These are phyloP conservation scores for Campylomormyrus tamandua DNA, from an alignment of 2,113 vertebrate species.

Conservation along the genomic window DNA sequence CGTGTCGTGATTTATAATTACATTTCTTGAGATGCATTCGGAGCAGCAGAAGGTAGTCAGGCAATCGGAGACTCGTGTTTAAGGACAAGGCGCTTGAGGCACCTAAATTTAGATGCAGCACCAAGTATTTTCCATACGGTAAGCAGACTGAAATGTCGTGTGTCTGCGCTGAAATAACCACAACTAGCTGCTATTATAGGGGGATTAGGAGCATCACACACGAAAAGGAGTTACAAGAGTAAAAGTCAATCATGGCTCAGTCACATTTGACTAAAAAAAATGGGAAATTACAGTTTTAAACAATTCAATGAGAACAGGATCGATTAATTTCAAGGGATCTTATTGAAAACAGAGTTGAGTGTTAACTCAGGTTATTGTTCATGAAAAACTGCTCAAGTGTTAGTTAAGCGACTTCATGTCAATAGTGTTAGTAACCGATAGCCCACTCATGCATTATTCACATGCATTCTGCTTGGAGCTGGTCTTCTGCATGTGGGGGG, in stretches of 20 bases:
- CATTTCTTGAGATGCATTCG: not conserved
- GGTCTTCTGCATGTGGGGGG: not conserved
- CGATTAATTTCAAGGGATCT: not conserved
- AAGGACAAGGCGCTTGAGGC: not conserved
- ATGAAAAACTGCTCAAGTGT: not conserved
- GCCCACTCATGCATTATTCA: not conserved
- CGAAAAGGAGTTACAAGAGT: not conserved
- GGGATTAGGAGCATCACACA: not conserved
- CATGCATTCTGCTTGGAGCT: not conserved
- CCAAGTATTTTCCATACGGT: slow-evolving; percentile 25
- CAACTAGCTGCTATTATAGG: not conserved
- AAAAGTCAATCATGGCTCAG: not conserved
- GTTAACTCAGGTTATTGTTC: not conserved
- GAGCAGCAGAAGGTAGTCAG: not conserved
- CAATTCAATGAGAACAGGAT: not conserved
- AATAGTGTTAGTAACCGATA: not conserved
- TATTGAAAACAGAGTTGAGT: not conserved
- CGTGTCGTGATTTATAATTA: slow-evolving; percentile 14
- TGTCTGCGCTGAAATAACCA: not conserved
- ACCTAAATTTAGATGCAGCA: slow-evolving; percentile 15
- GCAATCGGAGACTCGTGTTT: not conserved
- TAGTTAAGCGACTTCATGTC: not conserved
- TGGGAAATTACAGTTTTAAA: not conserved
- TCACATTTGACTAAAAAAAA: not conserved
- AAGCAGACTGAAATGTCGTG: slow-evolving; percentile 17